phyloP scores from a whole-genome alignment of 92 coral and sea anemone genomes.

The Parazoanthus atlanticus region DNA sequence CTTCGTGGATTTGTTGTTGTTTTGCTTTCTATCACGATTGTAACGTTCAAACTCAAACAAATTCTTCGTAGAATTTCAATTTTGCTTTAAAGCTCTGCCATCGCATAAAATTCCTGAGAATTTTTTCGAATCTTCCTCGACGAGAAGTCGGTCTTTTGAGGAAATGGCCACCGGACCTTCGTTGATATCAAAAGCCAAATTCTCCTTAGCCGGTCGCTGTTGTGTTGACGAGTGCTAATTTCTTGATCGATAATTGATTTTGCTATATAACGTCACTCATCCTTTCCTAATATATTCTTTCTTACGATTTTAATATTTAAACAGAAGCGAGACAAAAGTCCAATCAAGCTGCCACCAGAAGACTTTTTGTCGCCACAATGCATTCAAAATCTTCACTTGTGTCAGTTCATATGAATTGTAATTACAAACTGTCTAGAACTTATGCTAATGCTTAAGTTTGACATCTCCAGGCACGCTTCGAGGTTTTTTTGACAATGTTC shows the following conservation, averaged over 20 bases:
- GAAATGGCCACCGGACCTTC: not conserved
- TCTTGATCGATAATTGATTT: slow-evolving; percentile 55
- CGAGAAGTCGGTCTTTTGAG: not conserved
- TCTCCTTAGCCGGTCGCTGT: slow-evolving; percentile 68
- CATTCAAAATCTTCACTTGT: slow-evolving; percentile 33
- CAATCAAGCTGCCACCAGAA: slow-evolving; percentile 37
- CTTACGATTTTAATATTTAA: slow-evolving; percentile 56
- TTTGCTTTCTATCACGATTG: not conserved
- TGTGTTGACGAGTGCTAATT: slow-evolving; percentile 61
- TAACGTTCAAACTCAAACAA: not conserved
- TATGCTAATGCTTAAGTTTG: slow-evolving; percentile 65
- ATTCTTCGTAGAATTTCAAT: not conserved
- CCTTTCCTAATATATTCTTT: slow-evolving; percentile 26
- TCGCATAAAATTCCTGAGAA: not conserved
- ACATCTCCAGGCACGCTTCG: slow-evolving; percentile 17
- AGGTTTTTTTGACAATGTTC: slow-evolving; percentile 27
- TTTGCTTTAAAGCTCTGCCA: not conserved
- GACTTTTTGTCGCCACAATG: slow-evolving; percentile 56
- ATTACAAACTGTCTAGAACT: slow-evolving; percentile 74
- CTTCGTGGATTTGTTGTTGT: not conserved
- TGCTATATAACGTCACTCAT: slow-evolving; percentile 23
- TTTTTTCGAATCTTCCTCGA: not conserved
- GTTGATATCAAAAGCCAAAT: slow-evolving; percentile 69
- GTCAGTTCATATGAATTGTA: slow-evolving; percentile 55
- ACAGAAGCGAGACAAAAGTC: slow-evolving; percentile 45